A percentile compares a stretch with the other conserved stretches of the same genome.
Evolutionary conservation across 2,888 invertebrate species (phyloP).

Genomic region (Syritta pipiens): DNA sequence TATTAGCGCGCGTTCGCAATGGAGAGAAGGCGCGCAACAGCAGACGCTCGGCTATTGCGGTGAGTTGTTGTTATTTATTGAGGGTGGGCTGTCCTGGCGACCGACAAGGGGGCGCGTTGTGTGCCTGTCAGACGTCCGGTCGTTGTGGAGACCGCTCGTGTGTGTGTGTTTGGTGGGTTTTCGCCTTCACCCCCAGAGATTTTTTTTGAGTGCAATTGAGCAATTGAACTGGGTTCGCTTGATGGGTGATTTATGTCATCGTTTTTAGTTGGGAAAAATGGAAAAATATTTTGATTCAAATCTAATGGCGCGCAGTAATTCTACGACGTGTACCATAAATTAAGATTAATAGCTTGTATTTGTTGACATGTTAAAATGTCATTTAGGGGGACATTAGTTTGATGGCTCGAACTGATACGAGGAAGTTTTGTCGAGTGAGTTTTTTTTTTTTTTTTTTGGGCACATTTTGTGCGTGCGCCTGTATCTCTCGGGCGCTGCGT

Average conservation of each 20-base stretch:
- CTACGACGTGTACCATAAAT: conserved; percentile 48
- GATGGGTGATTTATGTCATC: conserved; percentile 68
- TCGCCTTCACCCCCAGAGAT: conserved; percentile 29
- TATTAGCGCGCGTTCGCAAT: conserved; percentile 49
- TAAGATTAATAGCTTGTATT: conserved; percentile 71
- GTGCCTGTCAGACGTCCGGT: neutral
- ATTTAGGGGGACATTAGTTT: conserved; percentile 72
- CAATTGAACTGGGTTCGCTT: conserved; percentile 58
- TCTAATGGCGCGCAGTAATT: conserved; percentile 45
- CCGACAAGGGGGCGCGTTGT: conserved; percentile 50
- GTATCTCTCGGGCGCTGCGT: neutral
- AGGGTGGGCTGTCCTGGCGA: conserved; percentile 65
- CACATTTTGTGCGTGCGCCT: neutral
- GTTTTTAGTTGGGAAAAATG: conserved; percentile 9
- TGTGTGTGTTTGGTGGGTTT: neutral
- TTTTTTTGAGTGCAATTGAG: too few species aligned
- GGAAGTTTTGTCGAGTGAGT: conserved; percentile 30
- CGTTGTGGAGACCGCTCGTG: neutral
- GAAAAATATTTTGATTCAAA: conserved; percentile 30
- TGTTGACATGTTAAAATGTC: conserved; percentile 72
- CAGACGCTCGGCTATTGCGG: conserved; percentile 18
- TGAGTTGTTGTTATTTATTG: conserved; percentile 67
- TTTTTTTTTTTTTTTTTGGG: too few species aligned
- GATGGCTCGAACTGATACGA: conserved; percentile 60
- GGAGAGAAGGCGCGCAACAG: conserved; percentile 3